A percentile compares a stretch with the other conserved stretches of the same genome.
Evolutionary conservation across 2,888 invertebrate genomes (phyloP).

Genomic region (Drosophila suboccidentalis): DNA sequence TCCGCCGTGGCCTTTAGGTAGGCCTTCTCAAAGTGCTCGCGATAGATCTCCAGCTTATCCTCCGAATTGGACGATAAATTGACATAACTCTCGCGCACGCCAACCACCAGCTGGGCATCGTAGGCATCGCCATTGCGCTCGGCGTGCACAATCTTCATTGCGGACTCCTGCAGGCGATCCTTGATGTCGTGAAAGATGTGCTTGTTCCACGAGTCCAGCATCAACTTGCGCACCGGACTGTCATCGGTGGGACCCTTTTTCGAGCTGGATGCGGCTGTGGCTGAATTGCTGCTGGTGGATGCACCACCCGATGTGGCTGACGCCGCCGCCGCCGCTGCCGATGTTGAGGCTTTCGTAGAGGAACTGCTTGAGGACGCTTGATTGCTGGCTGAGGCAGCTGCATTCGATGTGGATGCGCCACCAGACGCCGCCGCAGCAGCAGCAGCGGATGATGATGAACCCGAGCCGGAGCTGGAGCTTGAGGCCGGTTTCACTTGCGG

Average conservation of each 20-base stretch:
- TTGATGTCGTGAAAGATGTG: conserved; percentile 98
- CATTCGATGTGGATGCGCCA: conserved; percentile 57
- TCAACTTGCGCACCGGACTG: conserved; percentile 96
- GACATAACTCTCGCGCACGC: conserved; percentile 98
- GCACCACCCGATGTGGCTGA: conserved; percentile 17
- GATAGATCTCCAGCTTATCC: conserved; percentile 97
- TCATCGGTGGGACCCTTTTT: conserved; percentile 91
- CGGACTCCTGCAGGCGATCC: conserved; percentile 95
- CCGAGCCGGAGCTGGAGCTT: conserved; percentile 75
- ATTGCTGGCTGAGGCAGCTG: conserved; percentile 50
- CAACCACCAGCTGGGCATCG: conserved; percentile 98
- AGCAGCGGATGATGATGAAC: conserved; percentile 57
- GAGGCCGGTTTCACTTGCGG: conserved; percentile 89
- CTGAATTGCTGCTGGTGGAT: conserved; percentile 55
- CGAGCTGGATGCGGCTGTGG: conserved; percentile 76
- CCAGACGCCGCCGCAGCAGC: not conserved
- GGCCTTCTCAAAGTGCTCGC: conserved; percentile 98
- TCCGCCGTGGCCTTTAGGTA: conserved; percentile 97
- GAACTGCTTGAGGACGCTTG: conserved; percentile 59
- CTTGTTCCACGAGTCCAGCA: conserved; percentile 99
- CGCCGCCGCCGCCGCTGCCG: conserved; percentile 46
- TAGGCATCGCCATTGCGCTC: conserved; percentile 99
- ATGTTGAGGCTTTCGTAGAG: conserved; percentile 59
- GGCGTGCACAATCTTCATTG: conserved; percentile 98
- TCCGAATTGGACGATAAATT: conserved; percentile 97